Base-by-base conservation (phyloP, 2,113 vertebrate species). In the Drymodes brunneopygia region DNA sequence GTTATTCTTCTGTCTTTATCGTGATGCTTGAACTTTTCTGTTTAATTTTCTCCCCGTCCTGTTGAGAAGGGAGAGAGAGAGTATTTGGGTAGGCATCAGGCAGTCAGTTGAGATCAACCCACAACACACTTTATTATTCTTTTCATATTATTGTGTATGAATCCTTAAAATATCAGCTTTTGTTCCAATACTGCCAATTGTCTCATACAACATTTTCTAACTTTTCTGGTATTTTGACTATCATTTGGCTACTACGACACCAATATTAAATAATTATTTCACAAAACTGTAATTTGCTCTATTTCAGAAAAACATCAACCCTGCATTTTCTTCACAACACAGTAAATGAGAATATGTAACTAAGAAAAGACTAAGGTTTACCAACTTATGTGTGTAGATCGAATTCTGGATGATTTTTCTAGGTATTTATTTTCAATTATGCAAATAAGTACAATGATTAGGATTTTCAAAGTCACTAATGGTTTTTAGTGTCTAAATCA, bases 331-430 rank as follows among this genome's bases (percentile, higher is more conserved):
- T 79, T 81, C 42, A 53, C 42, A 82, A 29, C 7, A 45, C 4
- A 35, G 1, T 11, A 35, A 6, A 7, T 73, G 11, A 70, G 11
- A 61, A 47, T 33, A 73, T 40, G 5, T 31, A 11, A 38, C 7
- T 69, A 69, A 51, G 47, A 69, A 64, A 90, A 65, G 14, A 56
- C 8, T 24, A 31, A 50, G 5, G 7, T 75, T 54, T 77, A 56
- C 48, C 1, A 0, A 27, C 15, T 31, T 64, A 5, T 1, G 1
- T 23, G 7, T 60, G 6, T 47, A 69, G 31, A 44, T 53, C 25
- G 58, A 81, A 1, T 65, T 88, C 31, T 48, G 31, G 10, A 73
- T 44, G 3, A 28, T 84, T 80, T 81, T n/a, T 2, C 25, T 48
- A 15, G 10, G 23, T 6, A 54, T 62, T 87, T 45, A 16, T 56